Percentiles rank a stretch among this genome's conserved stretches.
Evolutionary conservation across 2,113 vertebrate species (phyloP).

Genomic region (Herpetotheres cachinnans): DNA sequence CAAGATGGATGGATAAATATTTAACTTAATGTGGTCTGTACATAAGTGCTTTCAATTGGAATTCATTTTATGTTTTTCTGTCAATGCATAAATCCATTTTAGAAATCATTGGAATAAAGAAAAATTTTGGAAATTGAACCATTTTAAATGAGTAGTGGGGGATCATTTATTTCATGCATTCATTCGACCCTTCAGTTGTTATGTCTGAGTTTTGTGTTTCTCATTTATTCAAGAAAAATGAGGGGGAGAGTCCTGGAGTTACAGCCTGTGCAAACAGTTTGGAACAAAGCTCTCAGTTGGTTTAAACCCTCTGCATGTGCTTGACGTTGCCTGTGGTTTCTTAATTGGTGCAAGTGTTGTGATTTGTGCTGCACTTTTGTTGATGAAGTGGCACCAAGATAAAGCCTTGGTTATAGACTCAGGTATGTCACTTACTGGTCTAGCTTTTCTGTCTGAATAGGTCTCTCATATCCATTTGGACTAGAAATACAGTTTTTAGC

Average conservation of each 20-base stretch:
- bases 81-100: not conserved
- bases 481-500: not conserved
- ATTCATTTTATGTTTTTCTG: not conserved
- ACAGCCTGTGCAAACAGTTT: not conserved
- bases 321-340: not conserved
- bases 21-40: not conserved
- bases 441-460: not conserved
- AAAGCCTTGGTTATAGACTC: not conserved
- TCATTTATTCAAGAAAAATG: not conserved
- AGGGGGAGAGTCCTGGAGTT: not conserved
- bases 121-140: not conserved
- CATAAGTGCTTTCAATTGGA: not conserved
- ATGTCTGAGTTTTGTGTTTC: not conserved
- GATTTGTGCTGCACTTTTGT: not conserved
- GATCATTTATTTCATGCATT: not conserved
- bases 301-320: not conserved
- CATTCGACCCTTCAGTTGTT: not conserved
- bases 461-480: not conserved
- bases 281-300: not conserved
- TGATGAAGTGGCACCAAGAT: not conserved
- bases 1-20: not conserved
- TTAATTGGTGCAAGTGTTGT: not conserved
- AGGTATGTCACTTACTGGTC: not conserved
- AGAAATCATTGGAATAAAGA: not conserved
- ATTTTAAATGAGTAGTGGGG: not conserved